Base-by-base conservation (phyloP, 2,113 vertebrate species). In the Leptobrachium leishanense region DNA sequence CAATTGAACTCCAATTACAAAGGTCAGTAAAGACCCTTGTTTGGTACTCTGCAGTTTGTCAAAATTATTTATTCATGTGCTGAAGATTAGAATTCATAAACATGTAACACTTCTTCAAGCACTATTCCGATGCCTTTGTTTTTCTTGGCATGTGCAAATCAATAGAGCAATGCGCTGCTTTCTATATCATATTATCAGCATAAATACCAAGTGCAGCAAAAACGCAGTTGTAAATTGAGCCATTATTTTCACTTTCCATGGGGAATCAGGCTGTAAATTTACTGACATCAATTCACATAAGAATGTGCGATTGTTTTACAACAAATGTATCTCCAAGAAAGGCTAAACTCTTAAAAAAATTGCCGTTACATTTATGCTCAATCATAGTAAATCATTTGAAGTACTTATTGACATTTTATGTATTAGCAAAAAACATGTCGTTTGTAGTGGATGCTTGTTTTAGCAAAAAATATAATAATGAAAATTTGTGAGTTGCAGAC, bases 31-130 rank as follows among this genome's bases (percentile, higher is more conserved):
- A 84, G 85, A 83, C 85, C 83, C 89, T 86, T 86, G 74, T 85
- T 83, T 86, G 82, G 85, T 87, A 86, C 84, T 89, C 91, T 93
- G 92, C 88, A 90, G 88, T 93, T 92, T 92, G 90, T 94, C 92
- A 93, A 82, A 92, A 87, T 71, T 92, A 92, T 93, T 94, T 94
- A 89, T 93, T 92, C 92, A 94, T 93, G 90, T 94, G 91, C 82
- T 90, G 88, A 87, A 88, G 85, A 92, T 95, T 93, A 93, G 86
- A 91, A 90, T 92, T 92, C 85, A 92, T 92, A 94, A 92, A 94
- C 88, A 92, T 91, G 90, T 92, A 90, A 76, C 85, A 88, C 81
- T 90, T 92, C 88, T 88, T 79, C 7, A 72, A 91, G 90, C 84
- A 80, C 85, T 88, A 63, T 84, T 89, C 87, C 75, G 87, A 88